phyloP scores from a whole-genome alignment of 2,113 vertebrate species.

The Picathartes gymnocephalus region DNA sequence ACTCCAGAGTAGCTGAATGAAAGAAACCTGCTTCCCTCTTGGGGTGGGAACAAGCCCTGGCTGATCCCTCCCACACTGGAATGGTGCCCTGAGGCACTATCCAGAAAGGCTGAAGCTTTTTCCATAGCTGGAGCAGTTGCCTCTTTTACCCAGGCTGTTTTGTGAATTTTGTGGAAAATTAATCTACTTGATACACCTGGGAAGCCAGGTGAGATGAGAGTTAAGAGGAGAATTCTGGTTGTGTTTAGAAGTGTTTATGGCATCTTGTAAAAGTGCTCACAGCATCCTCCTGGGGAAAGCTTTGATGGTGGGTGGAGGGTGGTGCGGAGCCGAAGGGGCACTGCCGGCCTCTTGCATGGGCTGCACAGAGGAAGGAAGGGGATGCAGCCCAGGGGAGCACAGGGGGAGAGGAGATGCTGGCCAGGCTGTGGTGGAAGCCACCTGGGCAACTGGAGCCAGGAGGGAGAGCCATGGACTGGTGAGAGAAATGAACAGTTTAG shows the following conservation, averaged over 20 bases:
- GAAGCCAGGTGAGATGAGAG: background rate
- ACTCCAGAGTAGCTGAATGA: background rate
- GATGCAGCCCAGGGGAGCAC: background rate
- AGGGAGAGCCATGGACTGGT: background rate
- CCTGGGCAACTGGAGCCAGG: background rate
- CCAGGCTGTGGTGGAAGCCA: background rate
- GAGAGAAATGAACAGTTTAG: background rate
- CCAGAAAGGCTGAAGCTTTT: background rate
- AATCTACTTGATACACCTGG: background rate
- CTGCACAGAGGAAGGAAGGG: background rate
- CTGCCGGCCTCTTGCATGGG: background rate
- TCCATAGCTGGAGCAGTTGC: fast-evolving
- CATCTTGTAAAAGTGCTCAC: background rate
- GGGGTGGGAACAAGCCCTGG: background rate
- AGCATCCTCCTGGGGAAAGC: background rate
- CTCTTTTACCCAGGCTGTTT: background rate
- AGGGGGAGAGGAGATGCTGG: background rate
- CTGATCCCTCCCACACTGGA: background rate
- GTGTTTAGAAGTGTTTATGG: background rate
- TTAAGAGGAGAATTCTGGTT: background rate
- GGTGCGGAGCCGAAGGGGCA: background rate
- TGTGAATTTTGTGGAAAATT: background rate
- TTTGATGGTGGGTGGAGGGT: background rate
- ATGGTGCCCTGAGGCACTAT: background rate
- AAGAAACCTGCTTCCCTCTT: background rate